Conservation (phyloP, 2,888 invertebrate genomes). For the Melolontha melolontha region DNA sequence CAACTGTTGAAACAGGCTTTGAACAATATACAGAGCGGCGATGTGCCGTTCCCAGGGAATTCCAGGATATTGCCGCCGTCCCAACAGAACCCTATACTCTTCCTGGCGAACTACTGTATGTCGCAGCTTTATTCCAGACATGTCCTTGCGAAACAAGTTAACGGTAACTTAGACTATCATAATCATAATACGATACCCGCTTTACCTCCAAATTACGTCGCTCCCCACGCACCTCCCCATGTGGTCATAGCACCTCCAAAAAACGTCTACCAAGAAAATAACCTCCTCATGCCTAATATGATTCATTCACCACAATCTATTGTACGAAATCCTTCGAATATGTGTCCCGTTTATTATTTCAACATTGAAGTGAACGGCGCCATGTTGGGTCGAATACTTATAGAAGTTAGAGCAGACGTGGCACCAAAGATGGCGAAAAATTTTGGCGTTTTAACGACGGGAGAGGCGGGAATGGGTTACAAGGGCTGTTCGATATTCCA, state of each 20-base stretch:
- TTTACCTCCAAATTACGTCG: conserved; percentile 57
- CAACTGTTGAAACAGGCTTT: conserved; percentile 76
- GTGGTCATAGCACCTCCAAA: conserved; percentile 56
- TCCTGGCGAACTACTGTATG: conserved; percentile 83
- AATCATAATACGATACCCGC: conserved; percentile 63
- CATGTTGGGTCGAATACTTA: conserved; percentile 78
- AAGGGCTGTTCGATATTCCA: conserved; percentile 85
- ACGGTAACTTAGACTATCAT: conserved; percentile 66
- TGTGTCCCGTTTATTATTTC: conserved; percentile 81
- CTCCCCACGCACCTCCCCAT: conserved; percentile 51
- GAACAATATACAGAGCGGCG: conserved; percentile 72
- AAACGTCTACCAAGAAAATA: conserved; percentile 63
- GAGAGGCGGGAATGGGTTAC: conserved; percentile 81
- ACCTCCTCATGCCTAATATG: conserved; percentile 62
- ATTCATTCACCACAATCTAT: conserved; percentile 68
- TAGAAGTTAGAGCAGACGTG: conserved; percentile 81
- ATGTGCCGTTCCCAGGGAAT: conserved; percentile 64
- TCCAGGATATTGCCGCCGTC: conserved; percentile 60
- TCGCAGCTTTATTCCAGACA: conserved; percentile 78
- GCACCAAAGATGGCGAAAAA: conserved; percentile 87
- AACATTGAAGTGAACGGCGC: conserved; percentile 81
- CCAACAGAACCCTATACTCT: conserved; percentile 76
- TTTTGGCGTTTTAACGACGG: conserved; percentile 78
- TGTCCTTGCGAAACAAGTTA: conserved; percentile 70
- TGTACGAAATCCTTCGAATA: conserved; percentile 69